phyloP scores from a whole-genome alignment of 92 coral and sea anemone species.

The Micromussa lordhowensis region DNA sequence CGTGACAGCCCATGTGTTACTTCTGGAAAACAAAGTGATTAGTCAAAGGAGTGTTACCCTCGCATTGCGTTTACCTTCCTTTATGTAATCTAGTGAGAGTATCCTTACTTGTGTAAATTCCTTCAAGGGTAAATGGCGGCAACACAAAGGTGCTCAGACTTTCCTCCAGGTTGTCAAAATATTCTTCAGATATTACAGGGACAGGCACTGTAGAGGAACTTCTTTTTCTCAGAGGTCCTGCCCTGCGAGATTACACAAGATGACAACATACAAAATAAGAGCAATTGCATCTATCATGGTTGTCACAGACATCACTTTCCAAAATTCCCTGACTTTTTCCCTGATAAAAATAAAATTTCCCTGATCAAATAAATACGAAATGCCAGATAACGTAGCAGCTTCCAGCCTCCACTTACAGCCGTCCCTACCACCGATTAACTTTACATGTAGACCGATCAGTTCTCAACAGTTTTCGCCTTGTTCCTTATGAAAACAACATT shows the following conservation, averaged over 20 bases:
- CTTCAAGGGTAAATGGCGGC: slow-evolving; percentile 81
- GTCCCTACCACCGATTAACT: too few species aligned
- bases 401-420: too few species aligned
- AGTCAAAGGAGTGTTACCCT: neutral
- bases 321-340: too few species aligned
- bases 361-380: too few species aligned
- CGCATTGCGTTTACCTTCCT: neutral
- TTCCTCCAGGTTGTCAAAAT: slow-evolving; percentile 16
- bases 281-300: too few species aligned
- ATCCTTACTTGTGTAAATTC: slow-evolving; percentile 77
- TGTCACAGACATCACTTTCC: too few species aligned
- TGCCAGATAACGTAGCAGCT: too few species aligned
- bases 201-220: slow-evolving; percentile 52
- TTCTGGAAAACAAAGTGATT: neutral
- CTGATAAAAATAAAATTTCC: too few species aligned
- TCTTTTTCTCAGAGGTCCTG: slow-evolving; percentile 73
- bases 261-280: neutral
- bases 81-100: neutral
- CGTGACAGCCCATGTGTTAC: neutral
- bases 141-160: slow-evolving; percentile 48
- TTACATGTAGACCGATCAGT: too few species aligned
- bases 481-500: too few species aligned
- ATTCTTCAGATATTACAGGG: slow-evolving; percentile 21
- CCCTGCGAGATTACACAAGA: slow-evolving; percentile 31
- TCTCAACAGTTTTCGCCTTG: too few species aligned